Conservation (phyloP, 2,113 vertebrate genomes). For the Thalassarche chlororhynchos region DNA sequence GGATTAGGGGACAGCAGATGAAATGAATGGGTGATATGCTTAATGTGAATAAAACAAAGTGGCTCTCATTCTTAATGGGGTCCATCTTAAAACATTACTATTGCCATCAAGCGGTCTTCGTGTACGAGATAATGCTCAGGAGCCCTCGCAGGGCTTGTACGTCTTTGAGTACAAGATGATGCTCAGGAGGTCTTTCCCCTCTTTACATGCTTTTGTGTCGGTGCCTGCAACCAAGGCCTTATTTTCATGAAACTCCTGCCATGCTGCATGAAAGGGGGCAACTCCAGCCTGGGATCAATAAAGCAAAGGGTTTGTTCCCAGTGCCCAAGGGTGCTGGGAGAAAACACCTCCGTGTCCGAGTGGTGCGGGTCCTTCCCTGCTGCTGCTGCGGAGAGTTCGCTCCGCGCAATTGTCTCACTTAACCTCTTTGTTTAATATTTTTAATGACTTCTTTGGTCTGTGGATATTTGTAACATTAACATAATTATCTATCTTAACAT, state of each 20-base stretch:
- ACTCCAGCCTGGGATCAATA: fast-evolving
- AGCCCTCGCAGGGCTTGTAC: neutral
- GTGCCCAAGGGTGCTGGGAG: no score
- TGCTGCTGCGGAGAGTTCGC: neutral
- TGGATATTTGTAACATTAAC: constrained; percentile 65
- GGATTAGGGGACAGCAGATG: neutral
- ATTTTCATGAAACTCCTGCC: neutral
- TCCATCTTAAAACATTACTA: neutral
- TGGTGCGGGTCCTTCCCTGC: neutral
- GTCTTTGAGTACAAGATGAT: neutral
- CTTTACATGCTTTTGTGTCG: neutral
- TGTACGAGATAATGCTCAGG: neutral
- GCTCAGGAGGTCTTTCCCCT: neutral
- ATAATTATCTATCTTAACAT: constrained; percentile 69
- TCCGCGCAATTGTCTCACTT: neutral
- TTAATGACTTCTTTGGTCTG: constrained; percentile 60
- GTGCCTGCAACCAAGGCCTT: neutral
- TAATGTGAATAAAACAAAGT: neutral
- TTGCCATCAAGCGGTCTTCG: no score
- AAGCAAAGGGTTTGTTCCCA: fast-evolving
- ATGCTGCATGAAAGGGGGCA: fast-evolving
- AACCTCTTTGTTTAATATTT: constrained; percentile 60
- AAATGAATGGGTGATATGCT: neutral
- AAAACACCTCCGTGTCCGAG: neutral
- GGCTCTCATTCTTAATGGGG: no score